These are phyloP conservation scores for Drosophila maculinotata DNA, from an alignment of 2,888 invertebrate species.

Conservation along the genomic window DNA sequence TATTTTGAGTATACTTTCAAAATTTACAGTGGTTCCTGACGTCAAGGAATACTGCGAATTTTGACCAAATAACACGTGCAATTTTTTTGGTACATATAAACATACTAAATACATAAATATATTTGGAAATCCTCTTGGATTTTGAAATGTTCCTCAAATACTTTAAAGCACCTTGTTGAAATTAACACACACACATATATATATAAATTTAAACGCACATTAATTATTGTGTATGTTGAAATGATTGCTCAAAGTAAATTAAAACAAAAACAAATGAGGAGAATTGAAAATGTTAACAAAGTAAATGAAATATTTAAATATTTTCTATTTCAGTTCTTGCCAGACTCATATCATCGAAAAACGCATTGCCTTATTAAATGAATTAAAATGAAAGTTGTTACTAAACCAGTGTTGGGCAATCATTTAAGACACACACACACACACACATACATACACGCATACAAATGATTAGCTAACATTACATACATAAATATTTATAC, in stretches of 20 bases:
- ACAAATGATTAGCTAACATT: slow-evolving; percentile 8
- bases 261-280: background rate
- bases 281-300: background rate
- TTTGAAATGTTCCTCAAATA: slow-evolving; percentile 35
- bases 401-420: slow-evolving; percentile 9
- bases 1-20: slow-evolving; percentile 8
- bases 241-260: background rate
- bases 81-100: background rate
- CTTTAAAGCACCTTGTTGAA: slow-evolving; percentile 38
- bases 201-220: slow-evolving; percentile 16
- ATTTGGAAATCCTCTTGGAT: slow-evolving; percentile 2
- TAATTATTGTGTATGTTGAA: slow-evolving; percentile 1
- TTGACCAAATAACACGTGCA: background rate
- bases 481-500: slow-evolving; percentile 48
- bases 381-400: background rate
- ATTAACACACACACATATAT: slow-evolving; percentile 11
- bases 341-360: background rate
- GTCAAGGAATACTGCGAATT: background rate
- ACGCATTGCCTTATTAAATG: slow-evolving; percentile 4
- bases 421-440: slow-evolving; percentile 10
- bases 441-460: background rate
- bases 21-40: slow-evolving; percentile 1
- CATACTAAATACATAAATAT: no score
- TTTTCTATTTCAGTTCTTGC: slow-evolving; percentile 11
- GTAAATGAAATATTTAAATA: no score